Base-by-base conservation (phyloP, 1,140 invertebrate genomes). In the Sycobia sp. region DNA sequence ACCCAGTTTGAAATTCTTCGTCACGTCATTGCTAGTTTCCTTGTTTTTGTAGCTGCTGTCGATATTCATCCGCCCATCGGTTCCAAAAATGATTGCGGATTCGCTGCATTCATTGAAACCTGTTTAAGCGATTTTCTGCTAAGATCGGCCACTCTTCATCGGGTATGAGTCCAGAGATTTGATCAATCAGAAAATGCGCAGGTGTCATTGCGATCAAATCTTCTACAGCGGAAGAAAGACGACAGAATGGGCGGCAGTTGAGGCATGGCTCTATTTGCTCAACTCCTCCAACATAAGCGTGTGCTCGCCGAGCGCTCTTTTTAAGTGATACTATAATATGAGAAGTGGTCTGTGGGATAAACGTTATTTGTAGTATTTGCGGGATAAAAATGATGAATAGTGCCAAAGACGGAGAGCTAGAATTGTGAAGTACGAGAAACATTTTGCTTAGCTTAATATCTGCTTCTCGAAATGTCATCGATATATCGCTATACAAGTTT, bases 61-160 rank as follows among this genome's bases (percentile, higher is more conserved):
- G 43, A 32, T 73, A 76, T 57, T 76, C 73, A 1, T n/a, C 16
- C 0, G 44, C 41, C 69, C 71, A 76, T 34, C 66, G n/a, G 32
- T 53, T 62, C 71, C 73, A 77, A 43, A 73, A 69, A 10, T 65
- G 23, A 49, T 76, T 65, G 3, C 36, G 25, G 0, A 74, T 51
- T 51, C 56, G 57, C 39, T 73, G 68, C 8, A 68, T 11, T 8
- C 50, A 25, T 56, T 76, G 62, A 58, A 63, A 76, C 3, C 60
- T 32, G 25, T 18, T 44, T 9, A 76, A 55, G 2, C 66, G 50
- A 39, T 65, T 66, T 13, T 20, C 46, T 2, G 51, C 60, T 8
- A 50, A 14, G 1, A 20, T 1, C 13, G 18, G 0, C 1, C 5
- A 8, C 2, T 43, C 39, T 0, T 7, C 18, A 2, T 43, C 18